Base-by-base conservation (phyloP, 2,113 vertebrate species). In the Acinonyx jubatus region DNA sequence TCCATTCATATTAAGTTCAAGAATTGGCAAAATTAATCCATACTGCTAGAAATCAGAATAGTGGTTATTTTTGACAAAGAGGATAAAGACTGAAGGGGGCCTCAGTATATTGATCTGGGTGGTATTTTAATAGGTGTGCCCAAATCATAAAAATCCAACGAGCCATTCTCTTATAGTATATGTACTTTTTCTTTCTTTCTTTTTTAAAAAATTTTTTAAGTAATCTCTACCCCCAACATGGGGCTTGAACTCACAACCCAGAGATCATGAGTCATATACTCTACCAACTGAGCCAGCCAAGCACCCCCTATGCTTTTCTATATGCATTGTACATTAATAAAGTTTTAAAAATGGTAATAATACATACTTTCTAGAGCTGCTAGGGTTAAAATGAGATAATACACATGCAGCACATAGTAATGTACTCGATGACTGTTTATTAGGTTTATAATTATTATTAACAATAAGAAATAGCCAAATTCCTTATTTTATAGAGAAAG, bases 111-210 rank as follows among this genome's bases (percentile, higher is more conserved):
- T 89, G n/a, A 86, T 86, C 79, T 76, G 66, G 63, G 29, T 89
- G 83, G 33, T 69, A 87, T 86, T 91, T 96, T 82, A 71, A 69
- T 36, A 97, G 27, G 4, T 36, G 11, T 96, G 19, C 81, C 23
- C 45, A 85, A 94, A n/a, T 92, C 73, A 57, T 57, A 96, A 89
- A 96, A 96, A 80, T 68, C 52, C 14, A 91, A 57, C 33, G n/a
- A 94, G 21, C 29, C 68, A 36, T 63, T 55, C 23, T 74, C 41
- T 74, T 84, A 82, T 25, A 13, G 92, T 31, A 79, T 18, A 84
- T 50, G 61, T 33, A 61, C 36, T 92, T 76, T 76, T 14, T 50
- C 50, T 21, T 61, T 61, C 57, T 21, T 74, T 76, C 14, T 27
- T 66, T 66, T 63, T 61, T 23, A 0, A 3, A 61, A 21, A 41